Base-by-base conservation (phyloP, 2,113 vertebrate genomes). In the Notothenia coriiceps region DNA sequence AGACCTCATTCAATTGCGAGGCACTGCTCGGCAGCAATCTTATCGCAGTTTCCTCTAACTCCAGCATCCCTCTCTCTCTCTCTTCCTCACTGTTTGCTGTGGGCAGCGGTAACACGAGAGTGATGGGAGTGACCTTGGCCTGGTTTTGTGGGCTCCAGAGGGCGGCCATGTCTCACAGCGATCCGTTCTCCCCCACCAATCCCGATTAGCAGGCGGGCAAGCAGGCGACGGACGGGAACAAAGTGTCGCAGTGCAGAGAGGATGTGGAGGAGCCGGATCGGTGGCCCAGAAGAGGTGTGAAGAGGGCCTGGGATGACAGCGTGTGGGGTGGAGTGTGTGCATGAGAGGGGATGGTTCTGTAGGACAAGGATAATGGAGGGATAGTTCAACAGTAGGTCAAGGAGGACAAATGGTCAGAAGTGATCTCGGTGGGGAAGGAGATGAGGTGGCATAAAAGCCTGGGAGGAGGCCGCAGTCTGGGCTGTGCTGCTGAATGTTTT, bases 121-220 rank as follows among this genome's bases (percentile, higher is more conserved):
- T 83, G 86, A 88, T 84, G 80, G 5, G 64, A 80, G 69, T 87
- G 93, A 93, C 93, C 92, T 93, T 94, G 93, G 86, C 93, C 89
- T 79, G 87, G 71, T 93, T 93, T 78, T 71, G 56, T 10, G 33
- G 79, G 80, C 86, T 88, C 85, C 81, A 82, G 87, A 90, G 91
- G 86, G 87, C 87, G 44, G 63, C 77, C 77, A 4, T 75, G 79
- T 91, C 86, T 90, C 82, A 51, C 76, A 83, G 84, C 74, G 50
- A 91, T 87, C 79, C 57, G 70, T 85, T 87, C 84, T 84, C 87
- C 77, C 80, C 79, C 85, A 86, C 83, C 79, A 82, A 78, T 90
- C 75, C 67, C 55, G 88, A 91, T 92, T 89, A 92, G 89, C 84
- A 79, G 82, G 77, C 86, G 43, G 80, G 75, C 87, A 75, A 75